A percentile compares a stretch with the other conserved stretches of the same genome.
Conservation (phyloP, 2,888 invertebrate genomes). For the Gasteruption jaculator region DNA sequence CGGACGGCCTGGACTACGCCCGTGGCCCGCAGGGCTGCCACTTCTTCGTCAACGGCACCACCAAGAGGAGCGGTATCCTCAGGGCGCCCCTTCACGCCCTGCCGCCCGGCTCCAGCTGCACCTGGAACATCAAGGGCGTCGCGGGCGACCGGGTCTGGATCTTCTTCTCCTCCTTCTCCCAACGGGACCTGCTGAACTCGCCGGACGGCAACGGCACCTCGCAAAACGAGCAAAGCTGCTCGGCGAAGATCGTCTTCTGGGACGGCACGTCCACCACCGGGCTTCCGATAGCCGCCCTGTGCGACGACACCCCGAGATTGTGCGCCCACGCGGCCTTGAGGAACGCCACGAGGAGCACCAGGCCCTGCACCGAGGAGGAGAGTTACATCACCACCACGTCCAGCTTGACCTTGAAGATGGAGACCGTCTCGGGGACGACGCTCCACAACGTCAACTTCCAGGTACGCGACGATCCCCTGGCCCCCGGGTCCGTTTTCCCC, state of each 20-base stretch:
- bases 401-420: slow-evolving; percentile 43
- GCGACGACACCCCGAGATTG: slow-evolving; percentile 68
- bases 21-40: slow-evolving; percentile 53
- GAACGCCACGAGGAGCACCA: slow-evolving; percentile 69
- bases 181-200: slow-evolving; percentile 65
- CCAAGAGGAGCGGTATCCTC: slow-evolving; percentile 67
- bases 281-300: slow-evolving; percentile 38
- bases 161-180: slow-evolving; percentile 80
- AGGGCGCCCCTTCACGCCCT: slow-evolving; percentile 79
- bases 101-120: slow-evolving; percentile 82
- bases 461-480: slow-evolving; percentile 31
- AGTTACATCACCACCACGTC: slow-evolving; percentile 66
- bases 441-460: slow-evolving; percentile 63
- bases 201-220: slow-evolving; percentile 37
- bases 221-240: slow-evolving; percentile 27
- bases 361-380: slow-evolving; percentile 75
- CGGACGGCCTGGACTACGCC: slow-evolving; percentile 80
- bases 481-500: no score
- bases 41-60: slow-evolving; percentile 52
- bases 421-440: slow-evolving; percentile 60
- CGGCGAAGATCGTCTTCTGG: slow-evolving; percentile 43
- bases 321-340: slow-evolving; percentile 77
- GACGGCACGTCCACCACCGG: slow-evolving; percentile 42
- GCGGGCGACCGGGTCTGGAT: slow-evolving; percentile 80
- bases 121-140: slow-evolving; percentile 77